These are phyloP conservation scores for Phasia obesa DNA, from an alignment of 2,888 invertebrate species.

Conservation along the genomic window DNA sequence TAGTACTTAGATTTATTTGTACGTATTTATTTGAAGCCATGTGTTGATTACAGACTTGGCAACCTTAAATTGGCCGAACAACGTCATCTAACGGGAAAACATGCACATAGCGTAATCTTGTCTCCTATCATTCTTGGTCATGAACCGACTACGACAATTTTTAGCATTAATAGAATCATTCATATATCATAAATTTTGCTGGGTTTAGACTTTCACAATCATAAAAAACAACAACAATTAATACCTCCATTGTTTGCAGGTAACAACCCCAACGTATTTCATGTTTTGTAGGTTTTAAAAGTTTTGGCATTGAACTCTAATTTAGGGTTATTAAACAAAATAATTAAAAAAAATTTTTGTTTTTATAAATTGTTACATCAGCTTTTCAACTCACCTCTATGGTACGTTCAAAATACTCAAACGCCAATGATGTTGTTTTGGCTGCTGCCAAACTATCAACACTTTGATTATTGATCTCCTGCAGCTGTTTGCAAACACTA, in stretches of 20 bases:
- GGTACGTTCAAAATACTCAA: constrained; percentile 90
- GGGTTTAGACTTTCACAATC: constrained; percentile 14
- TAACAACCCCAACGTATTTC: constrained; percentile 79
- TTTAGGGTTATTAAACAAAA: constrained; percentile 55
- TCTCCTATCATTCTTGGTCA: too few species aligned
- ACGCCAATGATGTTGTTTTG: constrained; percentile 87
- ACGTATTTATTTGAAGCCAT: too few species aligned
- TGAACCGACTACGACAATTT: too few species aligned
- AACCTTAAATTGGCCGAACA: too few species aligned
- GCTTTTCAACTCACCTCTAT: constrained; percentile 85
- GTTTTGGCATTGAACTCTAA: constrained; percentile 79
- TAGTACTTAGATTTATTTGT: too few species aligned
- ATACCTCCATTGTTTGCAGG: constrained; percentile 77
- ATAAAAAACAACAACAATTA: constrained; percentile 22
- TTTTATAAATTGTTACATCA: too few species aligned
- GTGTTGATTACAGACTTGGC: too few species aligned
- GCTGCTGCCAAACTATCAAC: constrained; percentile 89
- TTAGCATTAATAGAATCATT: too few species aligned
- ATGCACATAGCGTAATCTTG: too few species aligned
- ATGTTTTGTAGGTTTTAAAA: constrained; percentile 77
- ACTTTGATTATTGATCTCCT: constrained; percentile 86
- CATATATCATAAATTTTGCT: constrained; percentile 31
- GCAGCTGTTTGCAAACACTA: constrained; percentile 86
- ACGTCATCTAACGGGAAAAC: too few species aligned
- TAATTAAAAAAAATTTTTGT: constrained; percentile 10